A percentile compares a stretch with the other conserved stretches of the same genome.
Conservation (phyloP, 2,888 invertebrate species). For the Diaphora mendica region DNA sequence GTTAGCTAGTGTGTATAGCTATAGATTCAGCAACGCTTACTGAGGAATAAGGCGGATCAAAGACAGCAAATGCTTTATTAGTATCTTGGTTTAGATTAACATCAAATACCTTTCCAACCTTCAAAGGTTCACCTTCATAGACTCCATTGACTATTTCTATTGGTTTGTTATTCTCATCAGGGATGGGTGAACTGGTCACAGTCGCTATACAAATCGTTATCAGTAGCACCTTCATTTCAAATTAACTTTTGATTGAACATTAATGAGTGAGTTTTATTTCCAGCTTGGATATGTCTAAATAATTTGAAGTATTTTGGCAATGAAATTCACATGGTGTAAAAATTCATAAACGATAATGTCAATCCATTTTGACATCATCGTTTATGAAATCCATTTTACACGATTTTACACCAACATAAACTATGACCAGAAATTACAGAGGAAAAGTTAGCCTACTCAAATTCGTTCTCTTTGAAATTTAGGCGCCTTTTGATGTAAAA, state of each 20-base stretch:
- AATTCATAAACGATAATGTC: background rate
- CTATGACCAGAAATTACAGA: conserved; percentile 7
- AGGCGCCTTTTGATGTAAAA: conserved; percentile 47
- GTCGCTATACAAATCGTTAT: conserved; percentile 67
- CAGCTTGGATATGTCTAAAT: background rate
- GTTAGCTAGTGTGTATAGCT: conserved; percentile 21
- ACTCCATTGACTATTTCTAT: conserved; percentile 72
- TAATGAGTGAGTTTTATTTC: background rate
- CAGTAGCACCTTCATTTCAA: conserved; percentile 69
- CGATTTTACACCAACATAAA: background rate
- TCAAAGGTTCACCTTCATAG: conserved; percentile 65
- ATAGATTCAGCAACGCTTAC: conserved; percentile 64
- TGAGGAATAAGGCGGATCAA: conserved; percentile 67
- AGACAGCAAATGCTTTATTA: conserved; percentile 57
- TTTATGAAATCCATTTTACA: no score
- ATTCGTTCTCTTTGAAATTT: conserved; percentile 55
- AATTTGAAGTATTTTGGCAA: conserved; percentile 10
- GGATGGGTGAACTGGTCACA: conserved; percentile 62
- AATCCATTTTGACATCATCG: no score
- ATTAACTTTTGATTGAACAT: conserved; percentile 47
- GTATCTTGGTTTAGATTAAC: conserved; percentile 65
- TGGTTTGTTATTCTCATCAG: conserved; percentile 57
- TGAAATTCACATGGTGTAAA: conserved; percentile 19
- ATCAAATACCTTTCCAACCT: conserved; percentile 62
- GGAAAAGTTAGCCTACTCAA: conserved; percentile 45